Percentiles rank a stretch among this genome's conserved stretches.
Evolutionary conservation across 2,113 vertebrate species (phyloP).

Genomic region (Mixornis gularis): DNA sequence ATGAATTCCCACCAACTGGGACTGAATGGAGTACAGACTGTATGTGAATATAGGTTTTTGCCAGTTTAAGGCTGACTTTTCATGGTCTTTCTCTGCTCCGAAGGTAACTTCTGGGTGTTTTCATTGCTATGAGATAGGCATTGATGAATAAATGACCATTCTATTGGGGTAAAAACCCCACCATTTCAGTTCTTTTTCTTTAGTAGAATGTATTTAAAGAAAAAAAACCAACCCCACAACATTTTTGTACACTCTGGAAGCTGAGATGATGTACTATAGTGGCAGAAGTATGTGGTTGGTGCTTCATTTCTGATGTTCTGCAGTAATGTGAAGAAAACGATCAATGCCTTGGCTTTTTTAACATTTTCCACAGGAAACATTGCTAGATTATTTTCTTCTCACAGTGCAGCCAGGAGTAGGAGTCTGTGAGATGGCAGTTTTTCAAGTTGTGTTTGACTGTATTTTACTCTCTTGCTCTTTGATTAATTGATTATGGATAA

Average conservation of each 20-base stretch:
- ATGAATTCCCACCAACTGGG: background rate
- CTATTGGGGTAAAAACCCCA: accelerated
- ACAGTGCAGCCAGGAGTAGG: background rate
- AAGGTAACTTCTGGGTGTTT: background rate
- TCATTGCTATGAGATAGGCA: background rate
- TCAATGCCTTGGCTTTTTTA: background rate
- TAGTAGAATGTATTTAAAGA: background rate
- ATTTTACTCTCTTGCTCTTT: conserved; percentile 1
- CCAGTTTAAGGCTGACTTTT: background rate
- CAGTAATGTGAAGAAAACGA: background rate
- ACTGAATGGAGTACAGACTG: background rate
- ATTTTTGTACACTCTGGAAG: background rate
- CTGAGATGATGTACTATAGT: background rate
- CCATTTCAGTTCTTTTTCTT: background rate
- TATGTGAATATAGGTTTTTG: background rate
- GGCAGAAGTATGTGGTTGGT: background rate
- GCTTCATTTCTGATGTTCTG: background rate
- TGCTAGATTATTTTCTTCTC: conserved; percentile 1
- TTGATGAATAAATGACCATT: background rate
- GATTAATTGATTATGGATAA: conserved; percentile 29
- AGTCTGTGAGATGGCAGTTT: conserved; percentile 1
- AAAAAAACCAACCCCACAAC: accelerated
- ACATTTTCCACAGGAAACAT: conserved; percentile 11
- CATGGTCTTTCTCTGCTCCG: background rate
- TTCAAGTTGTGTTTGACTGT: conserved; percentile 14